Conservation (phyloP, 2,797 vertebrate genomes). For the Tragopan temminckii region DNA sequence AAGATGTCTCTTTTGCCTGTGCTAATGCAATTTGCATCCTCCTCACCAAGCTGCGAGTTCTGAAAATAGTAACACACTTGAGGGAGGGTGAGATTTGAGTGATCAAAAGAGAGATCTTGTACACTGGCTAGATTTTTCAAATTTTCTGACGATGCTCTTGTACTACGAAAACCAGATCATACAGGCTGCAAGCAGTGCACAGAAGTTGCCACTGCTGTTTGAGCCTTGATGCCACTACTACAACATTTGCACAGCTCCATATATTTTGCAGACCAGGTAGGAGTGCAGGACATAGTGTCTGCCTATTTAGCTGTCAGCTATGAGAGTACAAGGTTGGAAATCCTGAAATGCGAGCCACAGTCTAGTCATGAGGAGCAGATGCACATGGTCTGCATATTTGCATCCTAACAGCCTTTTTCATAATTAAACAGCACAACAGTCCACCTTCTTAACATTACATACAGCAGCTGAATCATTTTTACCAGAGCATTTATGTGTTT, state of each 20-base stretch:
- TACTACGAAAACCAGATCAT: not conserved
- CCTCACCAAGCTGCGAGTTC: not conserved
- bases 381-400: fast-evolving
- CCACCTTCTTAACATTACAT: not conserved
- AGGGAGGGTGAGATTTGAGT: not conserved
- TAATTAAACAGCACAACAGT: not conserved
- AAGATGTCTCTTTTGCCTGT: not conserved
- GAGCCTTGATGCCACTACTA: not conserved
- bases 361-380: not conserved
- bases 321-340: not conserved
- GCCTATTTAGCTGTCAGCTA: not conserved
- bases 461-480: not conserved
- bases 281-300: not conserved
- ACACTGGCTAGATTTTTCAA: not conserved
- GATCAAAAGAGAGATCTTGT: not conserved
- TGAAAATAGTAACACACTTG: not conserved
- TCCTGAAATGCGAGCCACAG: not conserved
- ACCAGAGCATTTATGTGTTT: not conserved
- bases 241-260: not conserved
- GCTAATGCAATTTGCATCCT: not conserved
- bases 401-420: not conserved
- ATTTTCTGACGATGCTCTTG: not conserved
- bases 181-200: not conserved
- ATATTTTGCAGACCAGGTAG: not conserved
- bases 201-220: not conserved